Evolutionary conservation across 1,140 invertebrate species (phyloP).

Genomic region (Coenobita brevimanus): DNA sequence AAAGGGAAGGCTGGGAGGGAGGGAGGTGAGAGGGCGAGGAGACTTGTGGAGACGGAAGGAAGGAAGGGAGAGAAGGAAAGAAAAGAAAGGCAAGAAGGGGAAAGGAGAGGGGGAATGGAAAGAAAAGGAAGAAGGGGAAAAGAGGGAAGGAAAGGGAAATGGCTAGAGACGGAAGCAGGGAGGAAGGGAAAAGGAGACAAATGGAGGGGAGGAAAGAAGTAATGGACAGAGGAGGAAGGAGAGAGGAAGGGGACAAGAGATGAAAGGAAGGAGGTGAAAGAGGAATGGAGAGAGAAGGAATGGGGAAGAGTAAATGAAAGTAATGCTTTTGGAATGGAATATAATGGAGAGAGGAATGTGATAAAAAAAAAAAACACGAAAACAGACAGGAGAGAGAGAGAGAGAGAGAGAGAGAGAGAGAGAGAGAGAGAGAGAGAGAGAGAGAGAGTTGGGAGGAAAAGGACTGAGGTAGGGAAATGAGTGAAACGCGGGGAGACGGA

Average conservation of each 20-base stretch:
- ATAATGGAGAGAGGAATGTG: too few species aligned
- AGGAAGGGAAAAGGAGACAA: neutral
- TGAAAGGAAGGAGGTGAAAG: neutral
- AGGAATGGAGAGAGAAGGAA: too few species aligned
- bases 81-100: neutral
- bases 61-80: neutral
- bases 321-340: too few species aligned
- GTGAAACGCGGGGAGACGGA: too few species aligned
- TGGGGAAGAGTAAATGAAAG: too few species aligned
- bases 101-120: conserved; percentile 15
- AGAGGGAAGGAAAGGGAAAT: neutral
- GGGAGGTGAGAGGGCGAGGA: neutral
- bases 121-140: neutral
- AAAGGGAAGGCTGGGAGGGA: neutral
- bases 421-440: too few species aligned
- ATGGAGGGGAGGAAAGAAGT: neutral
- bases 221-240: neutral
- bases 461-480: too few species aligned
- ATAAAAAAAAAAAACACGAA: too few species aligned
- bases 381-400: too few species aligned
- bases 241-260: neutral
- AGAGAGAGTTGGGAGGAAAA: too few species aligned
- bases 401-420: too few species aligned
- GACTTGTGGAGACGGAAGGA: neutral
- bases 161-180: neutral